phyloP scores from a whole-genome alignment of 1,140 invertebrate species.

The Callitettix versicolor region DNA sequence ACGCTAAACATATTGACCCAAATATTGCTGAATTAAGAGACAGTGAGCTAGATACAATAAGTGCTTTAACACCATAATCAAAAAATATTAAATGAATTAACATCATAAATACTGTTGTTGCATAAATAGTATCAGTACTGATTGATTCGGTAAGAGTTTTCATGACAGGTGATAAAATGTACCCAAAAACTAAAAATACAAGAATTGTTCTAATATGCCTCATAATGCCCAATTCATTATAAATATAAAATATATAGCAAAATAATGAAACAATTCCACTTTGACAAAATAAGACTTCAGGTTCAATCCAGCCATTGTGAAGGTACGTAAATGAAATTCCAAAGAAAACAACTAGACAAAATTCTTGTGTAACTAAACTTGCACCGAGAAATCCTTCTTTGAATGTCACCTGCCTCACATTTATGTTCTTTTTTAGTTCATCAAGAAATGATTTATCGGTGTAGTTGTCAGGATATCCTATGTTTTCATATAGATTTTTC shows the following conservation, averaged over 20 bases:
- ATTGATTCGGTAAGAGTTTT: slow-evolving; percentile 91
- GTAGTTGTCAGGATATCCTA: slow-evolving; percentile 82
- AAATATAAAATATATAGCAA: slow-evolving; percentile 46
- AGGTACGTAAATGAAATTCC: slow-evolving; percentile 61
- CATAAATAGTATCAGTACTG: slow-evolving; percentile 93
- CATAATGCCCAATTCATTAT: slow-evolving; percentile 26
- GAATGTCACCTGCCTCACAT: slow-evolving; percentile 57
- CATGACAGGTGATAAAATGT: slow-evolving; percentile 78
- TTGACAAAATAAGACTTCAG: slow-evolving; percentile 46
- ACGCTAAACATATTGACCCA: slow-evolving; percentile 87
- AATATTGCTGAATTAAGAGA: slow-evolving; percentile 86
- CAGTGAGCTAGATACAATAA: slow-evolving; percentile 70
- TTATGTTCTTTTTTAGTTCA: slow-evolving; percentile 74
- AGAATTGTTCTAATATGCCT: slow-evolving; percentile 55
- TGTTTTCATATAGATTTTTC: slow-evolving; percentile 82
- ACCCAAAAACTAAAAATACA: slow-evolving; percentile 73
- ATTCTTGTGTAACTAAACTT: slow-evolving; percentile 56
- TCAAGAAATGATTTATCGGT: slow-evolving; percentile 76
- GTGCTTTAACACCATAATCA: slow-evolving; percentile 77
- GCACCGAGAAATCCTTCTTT: slow-evolving; percentile 59
- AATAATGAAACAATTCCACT: slow-evolving; percentile 41
- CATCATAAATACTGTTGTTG: slow-evolving; percentile 79
- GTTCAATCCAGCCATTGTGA: slow-evolving; percentile 51
- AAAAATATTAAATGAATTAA: slow-evolving; percentile 80
- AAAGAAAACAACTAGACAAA: slow-evolving; percentile 66